phyloP scores from a whole-genome alignment of 2,888 invertebrate genomes.

The Ryuthela nishihirai region DNA sequence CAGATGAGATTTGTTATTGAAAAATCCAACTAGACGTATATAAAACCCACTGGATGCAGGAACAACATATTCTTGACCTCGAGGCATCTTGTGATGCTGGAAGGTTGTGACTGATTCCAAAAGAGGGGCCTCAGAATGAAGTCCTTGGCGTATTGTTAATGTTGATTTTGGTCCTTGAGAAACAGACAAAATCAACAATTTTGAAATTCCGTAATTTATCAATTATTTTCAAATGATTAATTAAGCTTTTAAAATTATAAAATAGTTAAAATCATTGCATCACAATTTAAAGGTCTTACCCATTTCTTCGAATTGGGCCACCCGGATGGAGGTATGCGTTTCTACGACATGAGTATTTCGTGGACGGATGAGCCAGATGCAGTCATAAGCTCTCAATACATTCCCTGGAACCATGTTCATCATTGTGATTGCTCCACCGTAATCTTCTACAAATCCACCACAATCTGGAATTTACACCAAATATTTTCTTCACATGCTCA shows the following conservation, averaged over 20 bases:
- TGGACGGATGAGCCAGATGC: conserved; percentile 67
- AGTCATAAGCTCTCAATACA: conserved; percentile 60
- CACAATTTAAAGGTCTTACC: conserved; percentile 47
- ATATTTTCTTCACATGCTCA: neutral
- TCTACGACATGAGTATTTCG: conserved; percentile 62
- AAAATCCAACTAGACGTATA: conserved; percentile 63
- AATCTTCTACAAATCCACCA: conserved; percentile 65
- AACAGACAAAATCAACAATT: too few species aligned
- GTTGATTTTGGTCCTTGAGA: conserved; percentile 56
- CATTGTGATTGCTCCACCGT: conserved; percentile 70
- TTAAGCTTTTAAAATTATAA: too few species aligned
- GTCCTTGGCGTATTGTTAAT: conserved; percentile 63
- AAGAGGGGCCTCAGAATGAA: conserved; percentile 61
- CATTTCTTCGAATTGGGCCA: conserved; percentile 60
- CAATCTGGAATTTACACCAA: conserved; percentile 56
- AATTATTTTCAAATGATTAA: too few species aligned
- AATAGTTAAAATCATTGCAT: too few species aligned
- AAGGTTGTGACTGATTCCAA: conserved; percentile 56
- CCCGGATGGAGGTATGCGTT: conserved; percentile 63
- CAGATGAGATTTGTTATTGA: conserved; percentile 61
- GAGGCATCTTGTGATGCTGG: conserved; percentile 32
- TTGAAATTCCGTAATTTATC: too few species aligned
- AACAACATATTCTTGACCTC: conserved; percentile 59
- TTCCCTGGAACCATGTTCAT: conserved; percentile 62
- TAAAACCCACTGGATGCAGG: conserved; percentile 65